Evolutionary conservation across 1,140 invertebrate genomes (phyloP), one percentile per base, ranked within the genome.

Genomic region (Bombyx mandarina): DNA sequence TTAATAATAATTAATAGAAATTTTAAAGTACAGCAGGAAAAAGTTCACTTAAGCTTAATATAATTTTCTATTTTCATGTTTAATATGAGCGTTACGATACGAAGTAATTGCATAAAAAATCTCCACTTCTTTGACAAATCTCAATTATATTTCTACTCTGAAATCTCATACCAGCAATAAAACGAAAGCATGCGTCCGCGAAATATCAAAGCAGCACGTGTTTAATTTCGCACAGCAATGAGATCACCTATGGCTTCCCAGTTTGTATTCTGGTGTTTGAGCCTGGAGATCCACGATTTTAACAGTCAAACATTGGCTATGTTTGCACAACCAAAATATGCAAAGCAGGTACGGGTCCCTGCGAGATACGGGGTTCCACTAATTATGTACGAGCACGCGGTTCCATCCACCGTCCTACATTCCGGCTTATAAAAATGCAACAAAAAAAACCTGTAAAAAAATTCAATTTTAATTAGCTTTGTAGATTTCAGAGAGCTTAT

Each of bases 241-340:
- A 58, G 57, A 65, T 70, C 63, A 66, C 58, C 67, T 68, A 73
- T 69, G 58, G 57, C 67, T 69, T 55, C 55, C 55, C 26, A 35
- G 26, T 35, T 35, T 35, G 26, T 5, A 35, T 35, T 35, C 26
- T 35, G 56, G 52, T 75, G 71, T 75, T 76, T 79, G 68, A 65
- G 61, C 65, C 67, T 61, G 46, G 63, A 67, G 71, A 73, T 79
- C 69, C 77, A 80, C 75, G 82, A 80, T 82, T 85, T 74, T 77
- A 77, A 82, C 82, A 80, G 73, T 82, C 75, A 83, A 85, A 83
- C 77, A 83, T 71, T 76, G 69, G 67, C 69, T 58, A 64, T 82
- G 79, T 85, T 85, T 79, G 73, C 63, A 69, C 75, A 79, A 86
- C 84, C 81, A 84, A 82, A 86, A 80, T 86, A 86, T 84, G 82